Conservation (phyloP, 2,797 vertebrate species). For the Nasua narica region DNA sequence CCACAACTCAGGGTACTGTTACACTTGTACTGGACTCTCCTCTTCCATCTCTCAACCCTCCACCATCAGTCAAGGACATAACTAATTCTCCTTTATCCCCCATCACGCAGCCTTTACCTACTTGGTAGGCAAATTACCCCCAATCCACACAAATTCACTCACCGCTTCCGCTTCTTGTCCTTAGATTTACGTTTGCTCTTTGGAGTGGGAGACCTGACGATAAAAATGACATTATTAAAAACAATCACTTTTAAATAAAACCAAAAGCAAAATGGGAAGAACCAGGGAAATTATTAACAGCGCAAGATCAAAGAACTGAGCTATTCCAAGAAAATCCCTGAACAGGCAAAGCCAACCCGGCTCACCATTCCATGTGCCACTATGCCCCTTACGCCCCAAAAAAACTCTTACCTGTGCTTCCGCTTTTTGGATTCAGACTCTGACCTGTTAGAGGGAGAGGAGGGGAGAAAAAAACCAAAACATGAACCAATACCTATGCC, state of each 20-base stretch:
- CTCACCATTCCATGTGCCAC: not conserved
- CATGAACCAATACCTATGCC: not conserved
- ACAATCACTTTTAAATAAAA: not conserved
- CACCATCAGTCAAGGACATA: not conserved
- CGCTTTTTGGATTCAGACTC: conserved; percentile 81
- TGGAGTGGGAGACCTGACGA: conserved; percentile 81
- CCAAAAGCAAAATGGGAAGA: not conserved
- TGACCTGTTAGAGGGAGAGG: conserved; percentile 60
- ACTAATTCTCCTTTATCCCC: not conserved
- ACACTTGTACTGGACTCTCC: not conserved
- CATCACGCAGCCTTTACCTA: not conserved
- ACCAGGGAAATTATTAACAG: not conserved
- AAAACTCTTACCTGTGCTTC: conserved; percentile 79
- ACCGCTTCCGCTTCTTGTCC: conserved; percentile 85
- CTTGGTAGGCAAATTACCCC: not conserved
- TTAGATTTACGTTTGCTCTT: conserved; percentile 87
- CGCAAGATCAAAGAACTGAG: not conserved
- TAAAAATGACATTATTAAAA: not conserved
- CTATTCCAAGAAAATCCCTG: not conserved
- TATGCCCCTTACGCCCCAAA: not conserved
- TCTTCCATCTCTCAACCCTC: not conserved
- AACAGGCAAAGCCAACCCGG: not conserved
- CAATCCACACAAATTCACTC: conserved; percentile 25
- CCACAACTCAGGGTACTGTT: not conserved
- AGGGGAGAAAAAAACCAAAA: not conserved